phyloP scores from a whole-genome alignment of 2,888 invertebrate genomes.

The Altica lythri region DNA sequence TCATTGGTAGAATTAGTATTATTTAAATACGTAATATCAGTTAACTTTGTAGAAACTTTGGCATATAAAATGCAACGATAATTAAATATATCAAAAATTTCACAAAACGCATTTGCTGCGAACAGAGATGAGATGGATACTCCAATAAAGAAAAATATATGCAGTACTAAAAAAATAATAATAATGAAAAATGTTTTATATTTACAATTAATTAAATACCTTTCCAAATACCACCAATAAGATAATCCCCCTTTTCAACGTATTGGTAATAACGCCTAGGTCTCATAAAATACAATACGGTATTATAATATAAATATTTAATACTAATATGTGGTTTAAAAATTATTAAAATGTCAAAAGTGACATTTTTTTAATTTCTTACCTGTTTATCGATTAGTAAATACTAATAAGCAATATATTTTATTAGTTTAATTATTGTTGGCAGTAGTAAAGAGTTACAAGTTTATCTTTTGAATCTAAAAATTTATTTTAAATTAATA shows the following conservation, averaged over 20 bases:
- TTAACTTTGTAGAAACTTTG: slow-evolving; percentile 19
- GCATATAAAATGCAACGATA: slow-evolving; percentile 31
- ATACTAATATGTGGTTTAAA: too few species aligned
- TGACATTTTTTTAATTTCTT: too few species aligned
- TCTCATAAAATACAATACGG: slow-evolving; percentile 21
- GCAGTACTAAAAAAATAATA: slow-evolving; percentile 12
- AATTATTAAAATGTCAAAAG: too few species aligned
- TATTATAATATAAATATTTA: too few species aligned
- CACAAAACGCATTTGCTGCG: slow-evolving; percentile 37
- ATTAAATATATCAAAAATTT: slow-evolving; percentile 32
- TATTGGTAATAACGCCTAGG: slow-evolving; percentile 22
- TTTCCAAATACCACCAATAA: slow-evolving; percentile 15
- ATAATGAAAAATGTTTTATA: not conserved
- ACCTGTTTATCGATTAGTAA: too few species aligned
- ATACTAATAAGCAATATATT: too few species aligned
- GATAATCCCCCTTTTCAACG: slow-evolving; percentile 7
- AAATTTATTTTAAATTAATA: too few species aligned
- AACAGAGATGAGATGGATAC: slow-evolving; percentile 10
- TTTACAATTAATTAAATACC: slow-evolving; percentile 12
- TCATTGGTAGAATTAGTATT: not conserved
- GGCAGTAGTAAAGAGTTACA: too few species aligned
- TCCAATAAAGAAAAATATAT: slow-evolving; percentile 19
- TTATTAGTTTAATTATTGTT: too few species aligned
- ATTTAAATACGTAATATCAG: slow-evolving; percentile 9
- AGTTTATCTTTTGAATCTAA: too few species aligned